Evolutionary conservation across 2,113 vertebrate genomes (phyloP).

Genomic region (Ahaetulla prasina): DNA sequence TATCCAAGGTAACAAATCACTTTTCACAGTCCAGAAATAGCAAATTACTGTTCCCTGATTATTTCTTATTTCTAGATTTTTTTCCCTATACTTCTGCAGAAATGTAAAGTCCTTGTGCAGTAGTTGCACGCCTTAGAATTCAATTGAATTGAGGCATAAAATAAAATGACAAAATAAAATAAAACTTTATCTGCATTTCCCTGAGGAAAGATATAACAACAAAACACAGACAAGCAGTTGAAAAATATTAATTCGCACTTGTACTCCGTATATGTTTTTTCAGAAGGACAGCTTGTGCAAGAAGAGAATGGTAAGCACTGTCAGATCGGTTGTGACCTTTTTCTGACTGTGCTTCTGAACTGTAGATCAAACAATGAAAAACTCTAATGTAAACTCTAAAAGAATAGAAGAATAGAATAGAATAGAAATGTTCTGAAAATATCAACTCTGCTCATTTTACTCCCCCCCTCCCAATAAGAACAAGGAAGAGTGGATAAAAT

Average conservation of each 20-base stretch:
- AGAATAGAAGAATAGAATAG: background rate
- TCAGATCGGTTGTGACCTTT: background rate
- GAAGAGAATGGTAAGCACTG: background rate
- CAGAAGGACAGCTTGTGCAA: background rate
- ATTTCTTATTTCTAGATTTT: background rate
- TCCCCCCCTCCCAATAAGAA: background rate
- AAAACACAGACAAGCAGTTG: background rate
- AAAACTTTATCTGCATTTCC: background rate
- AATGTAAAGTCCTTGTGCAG: background rate
- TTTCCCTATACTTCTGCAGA: background rate
- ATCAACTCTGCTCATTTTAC: background rate
- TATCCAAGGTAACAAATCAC: constrained; percentile 64
- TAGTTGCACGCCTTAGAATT: background rate
- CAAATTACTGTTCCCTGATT: background rate
- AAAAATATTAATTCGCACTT: background rate
- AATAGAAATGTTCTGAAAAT: background rate
- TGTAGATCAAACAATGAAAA: background rate
- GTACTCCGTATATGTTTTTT: background rate
- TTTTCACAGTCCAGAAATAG: background rate
- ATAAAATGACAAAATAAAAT: background rate
- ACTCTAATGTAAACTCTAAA: background rate
- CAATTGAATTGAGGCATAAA: background rate
- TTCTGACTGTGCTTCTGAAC: background rate
- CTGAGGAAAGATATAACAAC: background rate
- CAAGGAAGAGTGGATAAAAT: background rate